Evolutionary conservation across 1,140 invertebrate species (phyloP), one percentile per base, ranked within the genome.

Genomic region (Euura lappo): DNA sequence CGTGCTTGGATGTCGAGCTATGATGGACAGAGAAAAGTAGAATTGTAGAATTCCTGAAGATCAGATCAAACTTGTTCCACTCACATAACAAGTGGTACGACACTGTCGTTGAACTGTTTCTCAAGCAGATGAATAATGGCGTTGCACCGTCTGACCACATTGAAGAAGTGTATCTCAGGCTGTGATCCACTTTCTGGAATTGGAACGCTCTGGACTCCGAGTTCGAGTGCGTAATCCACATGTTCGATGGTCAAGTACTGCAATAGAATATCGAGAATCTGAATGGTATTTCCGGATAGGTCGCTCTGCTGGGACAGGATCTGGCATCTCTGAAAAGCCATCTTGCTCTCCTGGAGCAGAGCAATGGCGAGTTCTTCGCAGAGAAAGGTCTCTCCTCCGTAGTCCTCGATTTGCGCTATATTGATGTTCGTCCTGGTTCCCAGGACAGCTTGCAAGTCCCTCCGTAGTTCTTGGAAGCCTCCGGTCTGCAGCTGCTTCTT

Each of bases 341-440:
- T 91, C 85, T 98, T 97, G 1, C 95, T 94, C 83, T 98, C 96
- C 84, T 97, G 96, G 10, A 99, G 87, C 78, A 99, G 91, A 78
- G 93, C 95, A 71, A 98, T 96, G 1, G 97, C 97, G n/a, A 99
- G 90, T 84, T 98, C 96, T 86, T 99, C 97, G 0, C 97, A 98
- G 2, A 99, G 89, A 85, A 99, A 99, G 0, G 97, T 99, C 88
- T 99, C 98, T 0, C 97, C 97, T 2, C 97, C 96, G 85, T 97
- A 98, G 85, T 98, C 96, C 85, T 99, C 97, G 72, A 96, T 95
- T 82, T 95, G 94, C 3, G 95, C 95, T 75, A 98, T 96, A 81
- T 98, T 98, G 64, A 98, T 96, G 80, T 97, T 97, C 0, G 96
- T 95, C 73, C 96, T 91, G 2, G 94, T 95, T 2, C 95, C 95